A percentile compares a stretch with the other conserved stretches of the same genome.
These are phyloP conservation scores for Caenorhabditis wallacei DNA, from an alignment of 2,888 invertebrate genomes.

Conservation along the genomic window DNA sequence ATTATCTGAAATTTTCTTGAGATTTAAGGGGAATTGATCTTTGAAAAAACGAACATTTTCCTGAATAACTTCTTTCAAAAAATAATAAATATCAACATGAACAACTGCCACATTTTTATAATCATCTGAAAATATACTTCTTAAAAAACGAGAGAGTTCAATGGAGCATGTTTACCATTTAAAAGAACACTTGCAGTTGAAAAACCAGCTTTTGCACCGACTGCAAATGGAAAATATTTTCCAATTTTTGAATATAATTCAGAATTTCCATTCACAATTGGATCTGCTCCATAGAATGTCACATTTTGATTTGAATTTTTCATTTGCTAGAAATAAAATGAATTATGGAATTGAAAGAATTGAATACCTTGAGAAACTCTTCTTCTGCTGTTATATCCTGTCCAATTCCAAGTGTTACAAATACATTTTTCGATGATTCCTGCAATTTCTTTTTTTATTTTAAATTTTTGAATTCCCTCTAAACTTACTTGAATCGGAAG, in stretches of 20 bases:
- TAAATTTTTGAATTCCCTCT: neutral
- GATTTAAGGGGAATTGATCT: too few species aligned
- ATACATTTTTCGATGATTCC: constrained; percentile 17
- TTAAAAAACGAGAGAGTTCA: neutral
- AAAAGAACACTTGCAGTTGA: constrained; percentile 53
- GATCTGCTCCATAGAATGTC: constrained; percentile 62
- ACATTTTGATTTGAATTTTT: neutral
- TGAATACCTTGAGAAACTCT: neutral
- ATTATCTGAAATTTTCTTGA: too few species aligned
- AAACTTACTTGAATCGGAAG: constrained; percentile 3
- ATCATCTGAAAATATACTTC: neutral
- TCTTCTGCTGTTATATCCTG: constrained; percentile 16
- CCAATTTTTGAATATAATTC: constrained; percentile 54
- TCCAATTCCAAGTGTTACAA: constrained; percentile 25
- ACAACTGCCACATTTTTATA: constrained; percentile 20
- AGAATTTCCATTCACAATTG: constrained; percentile 44
- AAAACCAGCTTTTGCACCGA: constrained; percentile 52
- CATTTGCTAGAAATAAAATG: too few species aligned
- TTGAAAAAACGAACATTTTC: too few species aligned
- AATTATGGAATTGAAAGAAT: too few species aligned
- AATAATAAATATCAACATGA: constrained; percentile 47
- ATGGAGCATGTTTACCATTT: constrained; percentile 2
- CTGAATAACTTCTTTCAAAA: constrained; percentile 26
- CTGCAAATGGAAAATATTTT: constrained; percentile 62
- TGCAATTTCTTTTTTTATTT: neutral